phyloP scores from a whole-genome alignment of 2,797 vertebrate species.

The Anableps anableps region DNA sequence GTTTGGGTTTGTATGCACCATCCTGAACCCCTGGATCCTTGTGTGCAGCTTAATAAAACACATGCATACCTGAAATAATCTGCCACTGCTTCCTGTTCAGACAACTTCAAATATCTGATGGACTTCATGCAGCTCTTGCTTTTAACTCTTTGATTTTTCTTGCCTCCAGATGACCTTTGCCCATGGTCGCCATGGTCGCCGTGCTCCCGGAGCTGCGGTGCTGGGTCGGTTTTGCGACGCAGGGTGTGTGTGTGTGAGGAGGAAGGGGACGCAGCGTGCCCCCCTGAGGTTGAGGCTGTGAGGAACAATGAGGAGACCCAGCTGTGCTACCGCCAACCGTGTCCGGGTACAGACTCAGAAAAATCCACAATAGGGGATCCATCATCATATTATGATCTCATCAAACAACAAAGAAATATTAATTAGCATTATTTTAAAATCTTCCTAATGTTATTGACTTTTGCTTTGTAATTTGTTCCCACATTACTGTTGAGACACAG shows the following conservation, averaged over 20 bases:
- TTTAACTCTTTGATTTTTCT: not conserved
- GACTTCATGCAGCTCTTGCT: not conserved
- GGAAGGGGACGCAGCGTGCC: slow-evolving; percentile 71
- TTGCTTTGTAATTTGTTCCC: not conserved
- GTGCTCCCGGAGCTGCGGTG: slow-evolving; percentile 87
- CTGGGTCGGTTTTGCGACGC: slow-evolving; percentile 78
- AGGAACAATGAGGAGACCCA: slow-evolving; percentile 75
- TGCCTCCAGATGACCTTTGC: slow-evolving; percentile 81
- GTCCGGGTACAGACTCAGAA: slow-evolving; percentile 73
- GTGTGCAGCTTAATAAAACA: not conserved
- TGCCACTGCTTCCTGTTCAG: not conserved
- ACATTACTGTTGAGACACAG: not conserved
- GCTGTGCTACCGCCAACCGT: slow-evolving; percentile 84
- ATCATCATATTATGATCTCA: not conserved
- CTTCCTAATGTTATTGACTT: not conserved
- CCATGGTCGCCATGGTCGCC: slow-evolving; percentile 86
- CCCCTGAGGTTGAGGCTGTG: slow-evolving; percentile 44
- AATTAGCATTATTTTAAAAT: not conserved
- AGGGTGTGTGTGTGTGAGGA: slow-evolving; percentile 82
- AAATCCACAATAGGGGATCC: not conserved
- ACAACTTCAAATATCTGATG: not conserved
- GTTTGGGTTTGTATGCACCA: slow-evolving; percentile 68
- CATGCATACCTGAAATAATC: not conserved
- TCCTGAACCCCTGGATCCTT: not conserved
- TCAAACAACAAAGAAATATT: not conserved